These are phyloP conservation scores for Yasuhikotakia modesta DNA, from an alignment of 2,797 vertebrate genomes.

Conservation along the genomic window DNA sequence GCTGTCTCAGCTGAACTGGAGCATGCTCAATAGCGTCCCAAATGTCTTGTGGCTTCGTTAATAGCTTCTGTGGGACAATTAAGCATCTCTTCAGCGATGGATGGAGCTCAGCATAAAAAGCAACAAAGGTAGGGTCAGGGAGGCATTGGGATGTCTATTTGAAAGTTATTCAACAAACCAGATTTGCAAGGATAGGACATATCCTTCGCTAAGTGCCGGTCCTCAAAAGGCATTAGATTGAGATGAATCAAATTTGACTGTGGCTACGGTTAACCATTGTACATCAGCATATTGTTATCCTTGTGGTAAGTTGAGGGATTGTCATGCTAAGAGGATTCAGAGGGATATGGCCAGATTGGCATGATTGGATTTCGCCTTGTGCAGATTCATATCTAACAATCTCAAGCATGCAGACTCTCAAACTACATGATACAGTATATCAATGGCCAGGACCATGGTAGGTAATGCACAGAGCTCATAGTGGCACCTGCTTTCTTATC, in stretches of 20 bases:
- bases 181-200: constrained; percentile 5
- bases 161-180: constrained; percentile 16
- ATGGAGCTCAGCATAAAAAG: constrained; percentile 9
- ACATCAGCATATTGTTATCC: constrained; percentile 11
- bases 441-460: neutral
- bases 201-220: neutral
- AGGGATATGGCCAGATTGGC: constrained; percentile 43
- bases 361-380: constrained; percentile 53
- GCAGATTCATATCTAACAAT: constrained; percentile 33
- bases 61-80: constrained; percentile 36
- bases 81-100: constrained; percentile 30
- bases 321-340: constrained; percentile 51
- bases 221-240: neutral
- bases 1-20: constrained; percentile 51
- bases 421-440: neutral
- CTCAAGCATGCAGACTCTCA: neutral
- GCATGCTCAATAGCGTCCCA: constrained; percentile 48
- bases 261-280: neutral
- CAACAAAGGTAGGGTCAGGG: neutral
- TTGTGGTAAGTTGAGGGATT: constrained; percentile 41
- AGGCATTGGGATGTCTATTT: neutral
- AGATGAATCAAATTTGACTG: neutral
- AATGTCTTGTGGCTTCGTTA: constrained; percentile 42
- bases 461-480: neutral
- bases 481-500: neutral